Base-by-base conservation (phyloP, 2,888 invertebrate species). In the Cosmopolites sordidus region DNA sequence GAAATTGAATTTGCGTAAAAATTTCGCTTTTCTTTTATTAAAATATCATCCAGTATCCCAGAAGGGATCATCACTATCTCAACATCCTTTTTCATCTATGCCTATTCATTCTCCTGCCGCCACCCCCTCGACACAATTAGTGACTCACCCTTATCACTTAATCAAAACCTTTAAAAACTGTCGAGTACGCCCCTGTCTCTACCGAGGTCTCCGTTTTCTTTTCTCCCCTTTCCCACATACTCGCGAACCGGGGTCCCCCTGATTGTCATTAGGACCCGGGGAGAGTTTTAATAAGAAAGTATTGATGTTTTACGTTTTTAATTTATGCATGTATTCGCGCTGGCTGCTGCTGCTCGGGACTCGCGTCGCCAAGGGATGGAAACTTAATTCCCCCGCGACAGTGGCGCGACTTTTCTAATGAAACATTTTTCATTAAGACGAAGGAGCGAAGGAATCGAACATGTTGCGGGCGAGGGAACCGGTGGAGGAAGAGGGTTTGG, bases 241-340 rank as follows among this genome's bases (percentile, higher is more conserved):
- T 16, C 45, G 33, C 43, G 43, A 27, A 11, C 48, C 62, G 58
- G 62, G 65, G 66, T 67, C 66, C 64, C 66, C 67, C 64, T 68
- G 68, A 69, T 70, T 69, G 68, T 69, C 71, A 70, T 70, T 69
- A 69, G 65, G 68, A 66, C 65, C 64, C 66, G 66, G 67, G 64
- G 63, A 59, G 63, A 63, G 63, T 63, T 64, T 67, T 69, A 69
- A 69, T 69, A 69, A 69, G 69, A 69, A 69, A 69, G 69, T 69
- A 69, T 69, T 69, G 69, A 69, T 69, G 69, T 69, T 69, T 69
- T 69, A 68, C 67, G 66, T 69, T 69, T 69, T 71, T 70, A 70
- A 70, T 70, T 70, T 70, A 70, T 70, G 70, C 70, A 70, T 69
- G 69, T 69, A 69, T 69, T 69, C 67, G 66, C 66, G 62, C 62